Base-by-base conservation (phyloP, 2,888 invertebrate species). In the Polyommatus icarus region DNA sequence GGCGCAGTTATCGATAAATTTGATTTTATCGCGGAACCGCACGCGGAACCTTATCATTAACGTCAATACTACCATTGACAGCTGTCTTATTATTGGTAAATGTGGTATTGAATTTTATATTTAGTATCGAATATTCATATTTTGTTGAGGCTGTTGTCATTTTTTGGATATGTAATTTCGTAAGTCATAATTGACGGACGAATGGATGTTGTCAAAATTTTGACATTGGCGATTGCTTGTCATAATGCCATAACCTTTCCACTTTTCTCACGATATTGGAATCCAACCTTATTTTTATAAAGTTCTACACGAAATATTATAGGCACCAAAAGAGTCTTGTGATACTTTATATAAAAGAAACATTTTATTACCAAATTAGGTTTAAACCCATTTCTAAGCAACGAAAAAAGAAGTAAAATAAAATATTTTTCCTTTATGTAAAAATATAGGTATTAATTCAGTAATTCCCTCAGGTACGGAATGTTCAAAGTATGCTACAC, bases 1-100 rank as follows among this genome's bases (percentile, higher is more conserved):
- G 81, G 78, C 78, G 80, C 54, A 18, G 82, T 82, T 85, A 87
- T 85, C 85, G 83, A 85, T 86, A 86, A 83, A 83, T 82, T 59
- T 79, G 83, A 84, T 82, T 81, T 76, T 86, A 84, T 83, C 76
- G 73, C 79, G 77, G 81, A 54, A 57, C 71, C 36, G 54, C 54
- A 77, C 80, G 78, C 79, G 79, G 79, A 80, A 80, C 79, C 80
- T 80, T 78, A 80, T 79, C 79, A 80, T 80, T 79, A 79, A 79
- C 77, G 73, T 77, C 36, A 73, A 76, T 71, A 76, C 71, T 59
- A 18, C 50, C 29, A 36, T 72, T 72, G 77, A 77, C 77, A 77
- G 72, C 71, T 72, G 77, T 77, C 59, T 40, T 57, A 77, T 72
- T 72, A 40, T 24, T 24, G 32, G 71, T 36, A 18, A 77, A 72